A percentile compares a stretch with the other conserved stretches of the same genome.
Conservation (phyloP, 2,888 invertebrate species). For the Dexiosoma caninum region DNA sequence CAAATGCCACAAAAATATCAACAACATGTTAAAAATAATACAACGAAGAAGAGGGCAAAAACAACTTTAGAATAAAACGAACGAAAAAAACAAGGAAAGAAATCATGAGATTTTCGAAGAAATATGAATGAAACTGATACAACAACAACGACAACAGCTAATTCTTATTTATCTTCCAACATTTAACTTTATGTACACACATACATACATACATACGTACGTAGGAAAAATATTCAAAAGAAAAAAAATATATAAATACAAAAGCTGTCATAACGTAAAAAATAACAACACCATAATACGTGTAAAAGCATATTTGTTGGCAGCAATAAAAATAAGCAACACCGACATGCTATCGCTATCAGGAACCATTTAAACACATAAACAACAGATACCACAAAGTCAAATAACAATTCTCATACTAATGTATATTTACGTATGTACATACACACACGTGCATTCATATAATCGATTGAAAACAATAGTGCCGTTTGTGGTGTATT, state of each 20-base stretch:
- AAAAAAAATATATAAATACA: background rate
- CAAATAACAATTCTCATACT: conserved; percentile 11
- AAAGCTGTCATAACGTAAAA: conserved; percentile 41
- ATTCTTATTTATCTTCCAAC: background rate
- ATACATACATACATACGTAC: background rate
- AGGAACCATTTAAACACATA: conserved; percentile 9
- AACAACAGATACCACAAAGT: conserved; percentile 17
- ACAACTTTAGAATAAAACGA: conserved; percentile 23
- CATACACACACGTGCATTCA: background rate
- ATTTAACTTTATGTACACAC: background rate
- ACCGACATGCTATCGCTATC: conserved; percentile 17
- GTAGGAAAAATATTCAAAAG: background rate
- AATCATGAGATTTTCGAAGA: background rate
- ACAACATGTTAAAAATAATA: conserved; percentile 15
- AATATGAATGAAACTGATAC: background rate
- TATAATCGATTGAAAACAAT: background rate
- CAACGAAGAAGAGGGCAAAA: background rate
- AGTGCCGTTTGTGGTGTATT: background rate
- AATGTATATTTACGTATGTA: too few relatives aligned
- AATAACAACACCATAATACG: background rate
- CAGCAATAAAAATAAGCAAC: conserved; percentile 19
- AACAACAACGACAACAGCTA: conserved; percentile 2
- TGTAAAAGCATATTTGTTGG: background rate
- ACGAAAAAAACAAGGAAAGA: background rate
- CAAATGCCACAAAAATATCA: conserved; percentile 14